phyloP scores from a whole-genome alignment of 1,140 invertebrate species.

The Dysdera silvatica region DNA sequence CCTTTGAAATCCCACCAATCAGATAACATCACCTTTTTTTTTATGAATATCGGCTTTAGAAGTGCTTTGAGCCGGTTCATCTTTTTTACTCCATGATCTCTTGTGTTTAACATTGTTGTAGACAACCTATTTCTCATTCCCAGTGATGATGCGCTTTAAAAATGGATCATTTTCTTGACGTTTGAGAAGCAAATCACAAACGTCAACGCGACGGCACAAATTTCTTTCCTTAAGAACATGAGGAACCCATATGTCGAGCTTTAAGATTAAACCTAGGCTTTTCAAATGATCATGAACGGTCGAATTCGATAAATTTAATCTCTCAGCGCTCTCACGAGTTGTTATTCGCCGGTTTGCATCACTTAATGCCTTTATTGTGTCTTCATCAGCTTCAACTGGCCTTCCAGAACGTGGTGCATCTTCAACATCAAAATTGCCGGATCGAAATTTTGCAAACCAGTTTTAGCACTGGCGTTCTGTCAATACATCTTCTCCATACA shows the following conservation, averaged over 20 bases:
- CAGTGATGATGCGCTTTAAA: not conserved
- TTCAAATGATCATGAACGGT: not conserved
- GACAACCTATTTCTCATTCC: not conserved
- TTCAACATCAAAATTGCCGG: not conserved
- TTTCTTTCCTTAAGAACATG: not conserved
- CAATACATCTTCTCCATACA: not conserved
- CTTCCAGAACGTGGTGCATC: not conserved
- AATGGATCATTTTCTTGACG: not conserved
- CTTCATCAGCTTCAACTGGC: constrained; percentile 1
- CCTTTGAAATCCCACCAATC: not conserved
- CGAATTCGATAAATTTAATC: constrained; percentile 2
- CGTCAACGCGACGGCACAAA: not conserved
- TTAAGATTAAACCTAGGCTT: not conserved
- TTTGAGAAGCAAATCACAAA: constrained; percentile 3
- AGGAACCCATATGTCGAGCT: not conserved
- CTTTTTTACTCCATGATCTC: not conserved
- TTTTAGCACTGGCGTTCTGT: not conserved
- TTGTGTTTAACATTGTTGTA: not conserved
- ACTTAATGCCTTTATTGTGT: not conserved
- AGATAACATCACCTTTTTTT: not conserved
- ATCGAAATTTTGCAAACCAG: constrained; percentile 3
- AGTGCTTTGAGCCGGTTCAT: not conserved
- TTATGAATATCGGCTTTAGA: not conserved
- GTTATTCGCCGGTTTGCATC: constrained; percentile 1
- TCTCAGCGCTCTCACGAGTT: not conserved